phyloP scores from a whole-genome alignment of 1,140 invertebrate species.

The Sipha flava region DNA sequence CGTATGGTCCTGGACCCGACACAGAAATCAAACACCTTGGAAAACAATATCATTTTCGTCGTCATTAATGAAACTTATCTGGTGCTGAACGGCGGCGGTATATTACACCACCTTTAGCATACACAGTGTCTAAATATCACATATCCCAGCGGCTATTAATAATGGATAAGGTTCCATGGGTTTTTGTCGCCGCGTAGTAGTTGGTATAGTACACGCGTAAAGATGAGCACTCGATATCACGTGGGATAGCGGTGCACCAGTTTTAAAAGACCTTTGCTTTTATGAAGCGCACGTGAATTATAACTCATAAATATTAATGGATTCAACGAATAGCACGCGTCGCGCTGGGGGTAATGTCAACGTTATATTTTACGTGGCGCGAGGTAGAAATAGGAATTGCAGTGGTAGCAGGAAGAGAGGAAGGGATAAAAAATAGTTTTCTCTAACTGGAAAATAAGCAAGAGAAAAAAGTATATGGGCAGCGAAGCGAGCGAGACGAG shows the following conservation, averaged over 20 bases:
- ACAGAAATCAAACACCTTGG: background rate
- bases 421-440: background rate
- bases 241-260: background rate
- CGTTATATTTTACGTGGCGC: background rate
- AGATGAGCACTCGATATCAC: constrained; percentile 17
- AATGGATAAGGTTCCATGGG: constrained; percentile 12
- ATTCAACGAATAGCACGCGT: constrained; percentile 16
- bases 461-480: too few species aligned
- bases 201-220: background rate
- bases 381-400: too few species aligned
- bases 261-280: constrained; percentile 25
- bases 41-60: background rate
- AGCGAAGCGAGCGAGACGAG: too few species aligned
- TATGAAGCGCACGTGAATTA: constrained; percentile 16
- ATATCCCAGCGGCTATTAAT: background rate
- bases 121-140: constrained; percentile 13
- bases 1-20: background rate
- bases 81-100: background rate
- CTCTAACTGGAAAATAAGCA: constrained; percentile 11
- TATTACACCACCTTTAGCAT: background rate
- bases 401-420: too few species aligned
- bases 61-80: constrained; percentile 3
- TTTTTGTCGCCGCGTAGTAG: background rate
- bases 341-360: background rate
- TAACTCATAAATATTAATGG: constrained; percentile 30